These are phyloP conservation scores for Prionailurus bengalensis DNA, from an alignment of 2,113 vertebrate genomes.

Conservation along the genomic window DNA sequence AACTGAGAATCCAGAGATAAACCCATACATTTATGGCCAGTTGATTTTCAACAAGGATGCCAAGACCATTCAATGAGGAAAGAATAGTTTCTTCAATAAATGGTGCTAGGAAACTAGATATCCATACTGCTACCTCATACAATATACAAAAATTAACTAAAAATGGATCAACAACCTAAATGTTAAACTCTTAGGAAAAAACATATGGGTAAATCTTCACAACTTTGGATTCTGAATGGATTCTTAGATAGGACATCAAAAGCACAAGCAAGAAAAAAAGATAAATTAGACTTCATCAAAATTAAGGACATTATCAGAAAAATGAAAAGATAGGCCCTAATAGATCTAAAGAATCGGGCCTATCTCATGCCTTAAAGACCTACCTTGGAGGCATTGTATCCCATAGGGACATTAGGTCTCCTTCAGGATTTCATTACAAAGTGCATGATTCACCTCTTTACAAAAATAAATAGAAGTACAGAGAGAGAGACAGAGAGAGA, in stretches of 20 bases:
- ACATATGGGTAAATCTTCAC: not conserved
- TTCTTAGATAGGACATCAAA: not conserved
- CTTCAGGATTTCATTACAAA: constrained; percentile 97
- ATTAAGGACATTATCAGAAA: not conserved
- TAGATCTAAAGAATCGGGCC: not conserved
- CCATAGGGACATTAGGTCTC: constrained; percentile 94
- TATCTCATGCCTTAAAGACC: not conserved
- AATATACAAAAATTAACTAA: not conserved
- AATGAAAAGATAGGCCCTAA: not conserved
- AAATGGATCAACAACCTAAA: not conserved
- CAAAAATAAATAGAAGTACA: constrained; percentile 96
- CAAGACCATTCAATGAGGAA: not conserved
- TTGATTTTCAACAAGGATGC: not conserved
- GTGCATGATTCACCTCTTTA: constrained; percentile 98
- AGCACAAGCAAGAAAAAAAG: not conserved
- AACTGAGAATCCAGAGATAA: not conserved
- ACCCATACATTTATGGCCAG: not conserved
- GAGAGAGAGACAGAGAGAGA: not conserved
- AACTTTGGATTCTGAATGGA: not conserved
- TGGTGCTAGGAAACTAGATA: not conserved
- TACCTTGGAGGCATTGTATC: constrained; percentile 97
- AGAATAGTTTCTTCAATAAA: not conserved
- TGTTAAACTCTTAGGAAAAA: not conserved
- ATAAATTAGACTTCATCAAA: not conserved
- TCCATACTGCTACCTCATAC: not conserved